Base-by-base conservation (phyloP, 2,888 invertebrate species). In the Lacanobia wlatinum region DNA sequence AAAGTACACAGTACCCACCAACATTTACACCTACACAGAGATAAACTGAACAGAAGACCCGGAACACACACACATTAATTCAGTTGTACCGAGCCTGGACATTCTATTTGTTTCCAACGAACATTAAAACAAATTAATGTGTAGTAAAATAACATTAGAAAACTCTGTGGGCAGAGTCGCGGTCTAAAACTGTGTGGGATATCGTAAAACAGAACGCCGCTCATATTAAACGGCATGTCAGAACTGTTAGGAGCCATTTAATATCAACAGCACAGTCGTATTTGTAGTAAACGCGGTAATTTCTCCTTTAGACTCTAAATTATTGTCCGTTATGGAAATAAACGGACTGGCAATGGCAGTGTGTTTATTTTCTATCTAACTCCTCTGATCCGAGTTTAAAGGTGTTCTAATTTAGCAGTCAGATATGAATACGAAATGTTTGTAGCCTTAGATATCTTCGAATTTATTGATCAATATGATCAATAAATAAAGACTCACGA, bases 41-140 rank as follows among this genome's bases (percentile, higher is more conserved):
- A 69, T 66, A 70, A 64, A 76, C 34, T 61, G 65, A 74, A 78
- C 76, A 73, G 72, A 71, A 76, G 71, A 78, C 76, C 65, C 73
- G 74, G 80, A 86, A 76, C 59, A 73, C 46, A 66, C 28, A 61
- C 63, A 73, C 77, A 83, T 83, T 77, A 80, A 80, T 84, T 76
- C 70, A 80, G 50, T 71, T 70, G 64, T 80, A 73, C 69, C 16
- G 18, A 68, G 64, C 46, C 73, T 70, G 76, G 72, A 74, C 68
- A 76, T 74, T 79, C 48, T 80, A 75, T 80, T 73, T 78, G 75
- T 87, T 79, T 78, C 76, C 60, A 81, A 77, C 66, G 55, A 76
- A 84, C 88, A 88, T 88, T 86, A 85, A 84, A 85, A 85, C 78
- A 84, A 87, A 89, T 88, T 87, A 89, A 90, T 89, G 87, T 88